Base-by-base conservation (phyloP, 2,797 vertebrate species). In the Podargus strigoides region DNA sequence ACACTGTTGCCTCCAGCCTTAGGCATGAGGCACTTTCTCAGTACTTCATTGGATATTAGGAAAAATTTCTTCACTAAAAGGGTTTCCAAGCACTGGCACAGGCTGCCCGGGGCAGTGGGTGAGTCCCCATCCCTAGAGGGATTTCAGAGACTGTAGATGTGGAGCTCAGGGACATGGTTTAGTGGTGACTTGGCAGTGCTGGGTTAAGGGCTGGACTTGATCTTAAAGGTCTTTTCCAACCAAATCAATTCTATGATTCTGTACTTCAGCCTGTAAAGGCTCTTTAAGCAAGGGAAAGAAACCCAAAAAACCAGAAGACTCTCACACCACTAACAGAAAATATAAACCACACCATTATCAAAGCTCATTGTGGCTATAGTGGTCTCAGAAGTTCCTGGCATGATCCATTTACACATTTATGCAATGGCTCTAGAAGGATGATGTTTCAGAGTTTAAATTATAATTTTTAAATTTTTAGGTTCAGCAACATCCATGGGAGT, bases 401-500 rank as follows among this genome's bases (percentile, higher is more conserved):
- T 3, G 22, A 67, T 23, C 47, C 16, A 39, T 10, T 44, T 16
- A n/a, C 27, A 41, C 15, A 52, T 9, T 27, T 66, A 62, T 2
- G 14, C 23, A 22, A 30, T 14, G 17, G 17, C 23, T 86, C 66
- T 68, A 36, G 18, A 62, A n/a, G 15, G 17, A 46, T 13, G 10
- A 27, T 3, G 6, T 34, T 78, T 72, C 12, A 0, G 7, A 58
- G 32, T 60, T 90, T 46, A 49, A 77, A 88, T 58, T 22, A 20
- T 18, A 37, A 28, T 34, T 56, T 86, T 47, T 42, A 36, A 19
- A 52, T 82, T 62, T 83, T 69, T 56, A 98, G 98, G 98, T 69
- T 98, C 98, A 19, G 84, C 95, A 78, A 96, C 98, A 55, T 96
- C 98, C 44, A 97, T 98, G 46, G 96, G 96, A 8, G 98, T 98